Evolutionary conservation across 2,888 invertebrate genomes (phyloP), one percentile per base, ranked within the genome.

Genomic region (Idaea straminata): DNA sequence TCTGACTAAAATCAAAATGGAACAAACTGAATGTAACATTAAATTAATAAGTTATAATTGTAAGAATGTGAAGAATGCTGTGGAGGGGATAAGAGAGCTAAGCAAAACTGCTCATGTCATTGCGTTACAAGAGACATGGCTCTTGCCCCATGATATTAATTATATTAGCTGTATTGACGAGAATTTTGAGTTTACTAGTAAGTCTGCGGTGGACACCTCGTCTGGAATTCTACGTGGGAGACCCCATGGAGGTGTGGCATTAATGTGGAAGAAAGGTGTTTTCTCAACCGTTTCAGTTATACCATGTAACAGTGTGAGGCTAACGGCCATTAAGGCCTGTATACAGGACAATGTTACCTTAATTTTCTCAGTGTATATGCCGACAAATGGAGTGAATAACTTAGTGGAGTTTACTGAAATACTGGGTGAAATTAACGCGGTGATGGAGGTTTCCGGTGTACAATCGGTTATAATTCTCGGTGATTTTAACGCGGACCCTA

Each of bases 351-450:
- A 67, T 3, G 57, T 60, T 1, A 60, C 75, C 15, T 6, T 76
- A 58, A 62, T 77, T 5, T 62, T 74, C 4, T 66, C 64, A 35
- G 73, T 74, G 5, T 78, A 77, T 47, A 75, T 78, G 76, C 77
- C 76, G 0, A 75, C 72, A 0, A 70, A 74, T 34, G 25, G 57
- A 5, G 16, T 6, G 15, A 72, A 75, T 4, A 73, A 77, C 59
- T 25, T 77, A 7, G 34, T 60, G 0, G 70, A 72, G 57, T 76
- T 74, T 65, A 74, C 71, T 0, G 69, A 75, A 7, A 35, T 36
- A 15, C 59, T 65, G 1, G 47, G 65, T 57, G 65, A 65, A 25
- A 62, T 62, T 5, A 62, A 38, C 59, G 65, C 65, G 2, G 34
- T 65, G 3, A 59, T 65, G 15, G 65, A 47, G 35, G 47, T n/a